phyloP scores from a whole-genome alignment of 2,113 vertebrate genomes.

The Xenotilapia leptura region DNA sequence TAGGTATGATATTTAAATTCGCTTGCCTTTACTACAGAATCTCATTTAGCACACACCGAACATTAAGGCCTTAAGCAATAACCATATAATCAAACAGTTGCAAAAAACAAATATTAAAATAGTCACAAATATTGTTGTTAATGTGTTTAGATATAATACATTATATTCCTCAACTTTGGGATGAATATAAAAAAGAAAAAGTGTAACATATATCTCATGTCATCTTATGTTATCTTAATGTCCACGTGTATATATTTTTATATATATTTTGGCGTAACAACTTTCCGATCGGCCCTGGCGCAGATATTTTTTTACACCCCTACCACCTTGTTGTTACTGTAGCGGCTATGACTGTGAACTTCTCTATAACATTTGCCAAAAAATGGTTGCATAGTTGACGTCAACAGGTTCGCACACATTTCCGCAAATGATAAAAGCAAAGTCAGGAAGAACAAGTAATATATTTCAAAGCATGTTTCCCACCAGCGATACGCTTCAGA shows the following conservation, averaged over 20 bases:
- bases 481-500: background rate
- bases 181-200: background rate
- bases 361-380: background rate
- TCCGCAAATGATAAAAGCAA: background rate
- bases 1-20: background rate
- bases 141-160: background rate
- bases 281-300: background rate
- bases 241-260: background rate
- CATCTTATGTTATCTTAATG: background rate
- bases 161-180: background rate
- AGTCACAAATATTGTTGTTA: background rate
- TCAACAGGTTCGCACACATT: background rate
- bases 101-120: fast-evolving
- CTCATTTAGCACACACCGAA: background rate
- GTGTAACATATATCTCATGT: background rate
- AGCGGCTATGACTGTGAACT: background rate
- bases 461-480: background rate
- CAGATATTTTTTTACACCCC: background rate
- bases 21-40: background rate
- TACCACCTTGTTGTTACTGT: background rate
- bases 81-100: background rate
- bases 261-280: background rate
- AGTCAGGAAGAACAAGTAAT: background rate
- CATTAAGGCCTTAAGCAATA: background rate
- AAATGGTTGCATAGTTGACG: background rate